These are phyloP conservation scores for Copidosoma aretas DNA, from an alignment of 2,888 invertebrate species.

Conservation along the genomic window DNA sequence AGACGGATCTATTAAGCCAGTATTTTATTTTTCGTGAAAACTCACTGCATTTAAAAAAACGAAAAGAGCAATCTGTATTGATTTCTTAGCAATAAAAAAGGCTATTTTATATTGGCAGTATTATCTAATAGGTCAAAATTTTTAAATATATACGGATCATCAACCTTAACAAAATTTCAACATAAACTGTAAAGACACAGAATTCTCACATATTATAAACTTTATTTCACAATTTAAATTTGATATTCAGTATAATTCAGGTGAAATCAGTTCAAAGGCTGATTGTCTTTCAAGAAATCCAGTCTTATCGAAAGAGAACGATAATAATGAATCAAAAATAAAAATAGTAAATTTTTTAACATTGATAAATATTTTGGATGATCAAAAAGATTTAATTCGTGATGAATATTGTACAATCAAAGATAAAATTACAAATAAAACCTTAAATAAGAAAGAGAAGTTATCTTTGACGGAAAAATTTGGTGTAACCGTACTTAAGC, in stretches of 20 bases:
- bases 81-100: constrained; percentile 43
- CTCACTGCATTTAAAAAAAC: constrained; percentile 26
- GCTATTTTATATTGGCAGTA: constrained; percentile 42
- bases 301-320: background rate
- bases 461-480: too few relatives aligned
- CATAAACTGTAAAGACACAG: background rate
- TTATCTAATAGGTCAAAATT: background rate
- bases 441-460: too few relatives aligned
- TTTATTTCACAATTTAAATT: background rate
- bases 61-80: constrained; percentile 41
- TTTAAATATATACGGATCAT: background rate
- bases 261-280: background rate
- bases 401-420: too few relatives aligned
- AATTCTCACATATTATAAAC: background rate
- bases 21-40: constrained; percentile 41
- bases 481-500: too few relatives aligned
- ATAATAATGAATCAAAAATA: too few relatives aligned
- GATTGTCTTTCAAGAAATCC: constrained; percentile 1
- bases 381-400: too few relatives aligned
- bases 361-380: too few relatives aligned
- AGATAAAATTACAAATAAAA: too few relatives aligned
- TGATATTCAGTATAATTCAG: background rate
- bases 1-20: constrained; percentile 36
- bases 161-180: background rate
- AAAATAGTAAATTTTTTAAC: too few relatives aligned